Base-by-base conservation (phyloP, 2,113 vertebrate species). In the Ictalurus furcatus region DNA sequence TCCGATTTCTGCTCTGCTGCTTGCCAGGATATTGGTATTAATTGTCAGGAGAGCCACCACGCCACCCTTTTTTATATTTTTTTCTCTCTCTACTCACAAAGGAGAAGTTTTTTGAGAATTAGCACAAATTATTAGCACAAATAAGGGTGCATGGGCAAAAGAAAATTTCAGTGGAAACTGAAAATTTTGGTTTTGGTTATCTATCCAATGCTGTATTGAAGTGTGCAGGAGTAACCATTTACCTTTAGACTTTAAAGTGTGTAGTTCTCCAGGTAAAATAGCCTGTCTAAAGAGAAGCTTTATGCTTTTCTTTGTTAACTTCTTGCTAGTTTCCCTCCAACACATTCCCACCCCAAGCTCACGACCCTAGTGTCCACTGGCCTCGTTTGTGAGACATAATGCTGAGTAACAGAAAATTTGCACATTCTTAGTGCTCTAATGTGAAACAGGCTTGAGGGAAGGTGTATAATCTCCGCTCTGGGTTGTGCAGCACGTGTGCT, bases 1-100 rank as follows among this genome's bases (percentile, higher is more conserved):
- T 89, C 86, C 58, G 76, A 88, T 90, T 92, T 91, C 71, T 90
- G 90, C 89, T 79, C 78, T 19, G 71, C 59, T 59, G 78, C 88
- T 80, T 84, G 28, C 56, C 85, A 71, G 87, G 87, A 91, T 92
- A 90, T 90, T 89, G 79, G 85, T 90, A 92, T 92, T 92, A 90
- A 88, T 90, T 92, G 84, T 88, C 37, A 40, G 63, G 58, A 82
- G 58, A 89, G 78, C 28, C 30, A 59, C 28, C 44, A 59, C 76
- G 6, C 74, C 63, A 85, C 79, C 71, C 2, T 12, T 61, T 61
- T 86, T 61, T 11, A 34, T 34, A 13, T 52, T 73, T 52, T 52
- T 11, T 21, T 85, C 80, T 81, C 37, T 52, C 14, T 44, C 65
- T 34, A 19, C 58, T 65, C 58, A 30, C 7, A 19, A 59, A n/a